Percentiles rank a stretch among this genome's conserved stretches.
Conservation (phyloP, 1,140 invertebrate species). For the Nephotettix cincticeps region DNA sequence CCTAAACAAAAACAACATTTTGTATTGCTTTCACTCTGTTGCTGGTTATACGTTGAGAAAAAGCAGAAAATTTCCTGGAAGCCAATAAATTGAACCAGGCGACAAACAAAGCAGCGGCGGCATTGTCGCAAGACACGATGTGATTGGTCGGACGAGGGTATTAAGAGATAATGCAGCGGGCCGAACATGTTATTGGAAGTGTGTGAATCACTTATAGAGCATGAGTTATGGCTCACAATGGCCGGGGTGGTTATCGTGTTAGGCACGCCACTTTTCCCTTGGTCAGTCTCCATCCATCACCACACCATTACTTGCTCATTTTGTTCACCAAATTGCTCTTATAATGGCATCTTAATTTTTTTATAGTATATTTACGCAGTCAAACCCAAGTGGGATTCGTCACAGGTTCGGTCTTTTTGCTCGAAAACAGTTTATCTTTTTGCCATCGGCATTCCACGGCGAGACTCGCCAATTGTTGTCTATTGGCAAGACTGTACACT, state of each 20-base stretch:
- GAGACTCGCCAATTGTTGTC: too few relatives aligned
- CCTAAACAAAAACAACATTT: not conserved
- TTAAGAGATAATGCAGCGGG: not conserved
- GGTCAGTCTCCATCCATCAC: not conserved
- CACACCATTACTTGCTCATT: constrained; percentile 7
- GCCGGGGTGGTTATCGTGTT: not conserved
- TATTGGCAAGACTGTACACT: too few relatives aligned
- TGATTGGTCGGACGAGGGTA: not conserved
- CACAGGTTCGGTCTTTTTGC: not conserved
- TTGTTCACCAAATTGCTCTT: not conserved
- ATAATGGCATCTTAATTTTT: constrained; percentile 12
- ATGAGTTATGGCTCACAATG: not conserved
- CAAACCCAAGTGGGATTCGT: not conserved
- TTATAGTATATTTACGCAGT: not conserved
- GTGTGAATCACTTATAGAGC: constrained; percentile 10
- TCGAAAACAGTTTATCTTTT: too few relatives aligned
- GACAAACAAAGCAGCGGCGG: not conserved
- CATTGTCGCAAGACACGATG: not conserved
- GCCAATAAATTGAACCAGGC: not conserved
- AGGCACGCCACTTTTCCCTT: constrained; percentile 1
- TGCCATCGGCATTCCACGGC: too few relatives aligned
- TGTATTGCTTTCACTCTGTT: not conserved
- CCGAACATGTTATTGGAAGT: constrained; percentile 12
- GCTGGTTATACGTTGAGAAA: not conserved
- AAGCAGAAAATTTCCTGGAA: not conserved